These are phyloP conservation scores for Ibycter americanus DNA, from an alignment of 2,797 vertebrate genomes.

Conservation along the genomic window DNA sequence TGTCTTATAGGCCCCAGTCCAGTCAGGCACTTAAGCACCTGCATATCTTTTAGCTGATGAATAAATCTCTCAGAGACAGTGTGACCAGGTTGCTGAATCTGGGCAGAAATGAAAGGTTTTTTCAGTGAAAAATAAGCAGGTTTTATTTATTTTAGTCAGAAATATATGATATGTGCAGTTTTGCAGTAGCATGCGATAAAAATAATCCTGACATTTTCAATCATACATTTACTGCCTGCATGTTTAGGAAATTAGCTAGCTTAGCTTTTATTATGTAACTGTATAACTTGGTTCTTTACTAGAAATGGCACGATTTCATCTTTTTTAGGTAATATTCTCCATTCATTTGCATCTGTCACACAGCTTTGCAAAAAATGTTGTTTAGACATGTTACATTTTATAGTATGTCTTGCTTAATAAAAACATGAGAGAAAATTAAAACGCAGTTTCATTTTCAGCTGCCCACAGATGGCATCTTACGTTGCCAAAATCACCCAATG, in stretches of 20 bases:
- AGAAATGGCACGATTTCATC: neutral
- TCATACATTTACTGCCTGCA: neutral
- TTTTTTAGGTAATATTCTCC: neutral
- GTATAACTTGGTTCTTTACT: neutral
- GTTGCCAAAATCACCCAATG: neutral
- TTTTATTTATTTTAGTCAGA: neutral
- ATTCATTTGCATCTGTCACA: neutral
- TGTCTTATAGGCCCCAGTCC: conserved; percentile 19
- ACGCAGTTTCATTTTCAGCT: neutral
- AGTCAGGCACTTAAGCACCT: conserved; percentile 37
- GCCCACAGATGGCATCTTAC: neutral
- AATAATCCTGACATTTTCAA: neutral
- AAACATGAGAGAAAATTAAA: neutral
- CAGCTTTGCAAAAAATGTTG: neutral
- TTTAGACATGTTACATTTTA: neutral
- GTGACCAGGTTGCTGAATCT: neutral
- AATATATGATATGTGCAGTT: neutral
- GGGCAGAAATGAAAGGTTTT: neutral
- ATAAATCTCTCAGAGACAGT: neutral
- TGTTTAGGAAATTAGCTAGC: neutral
- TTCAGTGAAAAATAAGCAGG: neutral
- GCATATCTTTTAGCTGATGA: conserved; percentile 12
- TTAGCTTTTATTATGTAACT: neutral
- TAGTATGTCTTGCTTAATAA: neutral
- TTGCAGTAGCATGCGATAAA: neutral